phyloP scores from a whole-genome alignment of 2,888 invertebrate species.

The Romanomermis culicivorax region DNA sequence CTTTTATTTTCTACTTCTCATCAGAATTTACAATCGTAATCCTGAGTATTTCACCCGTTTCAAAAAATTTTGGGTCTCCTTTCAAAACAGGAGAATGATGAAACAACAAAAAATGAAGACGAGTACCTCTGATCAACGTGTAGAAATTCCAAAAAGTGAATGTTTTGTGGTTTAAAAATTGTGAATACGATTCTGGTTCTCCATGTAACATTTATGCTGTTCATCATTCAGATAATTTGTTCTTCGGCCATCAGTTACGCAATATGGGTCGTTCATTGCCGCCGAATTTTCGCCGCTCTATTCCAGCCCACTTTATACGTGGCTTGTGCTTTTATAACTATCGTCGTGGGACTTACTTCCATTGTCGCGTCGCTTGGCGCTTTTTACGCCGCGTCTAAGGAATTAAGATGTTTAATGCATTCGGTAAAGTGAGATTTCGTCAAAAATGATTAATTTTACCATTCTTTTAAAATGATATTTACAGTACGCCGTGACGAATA shows the following conservation, averaged over 20 bases:
- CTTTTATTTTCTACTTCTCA: no score
- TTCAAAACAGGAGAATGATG: no score
- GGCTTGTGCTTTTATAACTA: conserved; percentile 21
- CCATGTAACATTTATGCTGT: no score
- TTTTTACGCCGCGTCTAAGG: conserved; percentile 19
- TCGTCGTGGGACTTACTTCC: conserved; percentile 15
- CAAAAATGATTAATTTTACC: background rate
- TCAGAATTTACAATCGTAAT: no score
- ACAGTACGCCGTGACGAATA: conserved; percentile 21
- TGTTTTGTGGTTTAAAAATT: no score
- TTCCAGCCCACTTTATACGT: conserved; percentile 24
- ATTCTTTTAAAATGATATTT: conserved; percentile 10
- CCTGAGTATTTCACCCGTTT: no score
- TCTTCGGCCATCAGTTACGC: conserved; percentile 18
- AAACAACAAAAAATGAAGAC: no score
- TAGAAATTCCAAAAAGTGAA: no score
- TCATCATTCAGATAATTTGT: background rate
- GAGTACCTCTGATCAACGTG: no score
- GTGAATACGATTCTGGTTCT: no score
- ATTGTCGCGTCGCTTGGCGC: conserved; percentile 20
- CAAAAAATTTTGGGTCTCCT: no score
- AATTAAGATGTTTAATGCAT: conserved; percentile 24
- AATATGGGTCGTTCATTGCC: conserved; percentile 20
- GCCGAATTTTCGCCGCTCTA: conserved; percentile 22
- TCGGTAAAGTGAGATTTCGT: conserved; percentile 15